Base-by-base conservation (phyloP, 1,140 invertebrate species). In the Drosophila lacteicornis region DNA sequence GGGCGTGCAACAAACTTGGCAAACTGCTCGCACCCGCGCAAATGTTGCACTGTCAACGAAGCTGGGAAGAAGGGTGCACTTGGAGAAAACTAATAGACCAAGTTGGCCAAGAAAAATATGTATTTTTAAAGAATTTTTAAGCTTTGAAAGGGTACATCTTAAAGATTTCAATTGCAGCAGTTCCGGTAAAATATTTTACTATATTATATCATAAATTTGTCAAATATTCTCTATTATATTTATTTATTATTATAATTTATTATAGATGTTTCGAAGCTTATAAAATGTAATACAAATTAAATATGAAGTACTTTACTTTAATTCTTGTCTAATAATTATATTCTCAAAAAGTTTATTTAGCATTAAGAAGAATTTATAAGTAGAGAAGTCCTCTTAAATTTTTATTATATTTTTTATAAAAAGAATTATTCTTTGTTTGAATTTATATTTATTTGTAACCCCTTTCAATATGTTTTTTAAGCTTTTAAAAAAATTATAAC, bases 1-100 rank as follows among this genome's bases (percentile, higher is more conserved):
- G 83, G 80, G 84, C 80, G 67, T 86, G 83, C 83, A 87, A 80
- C 83, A 87, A 86, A 87, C 83, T 86, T 86, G 75, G 62, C 80
- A 59, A 73, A 33, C 70, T 60, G 65, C 67, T 25, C 40, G 65
- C 67, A 57, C 61, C 22, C 47, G 50, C 55, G 55, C 67, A 82
- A 86, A 79, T 82, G 80, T 74, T 79, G 79, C 75, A 59, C 74
- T 76, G 78, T 78, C 77, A 83, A 58, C 76, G 60, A 55, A 68
- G 50, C 57, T 60, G 56, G 30, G 13, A 38, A 47, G 33, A 27
- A 36, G 63, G 3, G n/a, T 9, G 8, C 36, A 56, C 53, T 25
- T 13, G 49, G 17, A 43, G 27, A 42, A 67, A 61, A 11, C 15
- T 1, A 13, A 4, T 3, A 5, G 17, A 2, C 25, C 22, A 9